These are phyloP conservation scores for Drosophila triauraria DNA, from an alignment of 1,140 invertebrate genomes.

Conservation along the genomic window DNA sequence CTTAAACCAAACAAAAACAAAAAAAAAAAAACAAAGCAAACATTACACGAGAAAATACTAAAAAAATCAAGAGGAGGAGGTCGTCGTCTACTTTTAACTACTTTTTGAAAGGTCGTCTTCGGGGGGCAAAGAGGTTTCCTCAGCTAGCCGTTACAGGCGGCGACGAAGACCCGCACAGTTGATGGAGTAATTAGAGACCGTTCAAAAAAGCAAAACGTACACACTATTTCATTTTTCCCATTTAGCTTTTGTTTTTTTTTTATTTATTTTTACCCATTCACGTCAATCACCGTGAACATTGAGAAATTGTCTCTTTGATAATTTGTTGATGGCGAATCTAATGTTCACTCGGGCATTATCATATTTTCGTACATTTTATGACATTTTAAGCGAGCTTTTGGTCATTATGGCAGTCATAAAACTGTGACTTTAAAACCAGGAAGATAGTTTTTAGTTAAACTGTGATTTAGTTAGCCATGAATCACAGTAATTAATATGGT, in stretches of 20 bases:
- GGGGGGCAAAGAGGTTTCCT: background rate
- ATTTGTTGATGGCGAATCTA: slow-evolving; percentile 48
- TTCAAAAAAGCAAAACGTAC: slow-evolving; percentile 6
- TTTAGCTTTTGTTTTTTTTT: slow-evolving; percentile 15
- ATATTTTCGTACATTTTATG: slow-evolving; percentile 50
- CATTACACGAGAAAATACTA: slow-evolving; percentile 37
- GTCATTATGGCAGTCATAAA: slow-evolving; percentile 47
- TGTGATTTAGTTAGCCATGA: slow-evolving; percentile 36
- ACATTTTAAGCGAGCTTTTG: slow-evolving; percentile 33
- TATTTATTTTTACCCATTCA: slow-evolving; percentile 18
- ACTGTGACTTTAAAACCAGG: slow-evolving; percentile 38
- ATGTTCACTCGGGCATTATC: slow-evolving; percentile 34
- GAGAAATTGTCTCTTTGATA: slow-evolving; percentile 50
- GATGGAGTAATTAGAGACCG: slow-evolving; percentile 51
- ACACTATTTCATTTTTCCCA: slow-evolving; percentile 30
- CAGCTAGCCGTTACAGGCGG: slow-evolving; percentile 26
- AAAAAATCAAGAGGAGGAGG: slow-evolving; percentile 50
- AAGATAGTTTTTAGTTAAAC: slow-evolving; percentile 27
- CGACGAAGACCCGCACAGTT: slow-evolving; percentile 19
- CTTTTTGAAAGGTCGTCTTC: slow-evolving; percentile 38
- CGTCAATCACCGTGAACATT: slow-evolving; percentile 48
- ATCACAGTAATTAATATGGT: slow-evolving; percentile 7
- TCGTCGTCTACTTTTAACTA: slow-evolving; percentile 55
- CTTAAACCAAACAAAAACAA: slow-evolving; percentile 56
- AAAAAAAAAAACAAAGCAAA: slow-evolving; percentile 30